Conservation (phyloP, 2,797 vertebrate genomes). For the Chrysocyon brachyurus region DNA sequence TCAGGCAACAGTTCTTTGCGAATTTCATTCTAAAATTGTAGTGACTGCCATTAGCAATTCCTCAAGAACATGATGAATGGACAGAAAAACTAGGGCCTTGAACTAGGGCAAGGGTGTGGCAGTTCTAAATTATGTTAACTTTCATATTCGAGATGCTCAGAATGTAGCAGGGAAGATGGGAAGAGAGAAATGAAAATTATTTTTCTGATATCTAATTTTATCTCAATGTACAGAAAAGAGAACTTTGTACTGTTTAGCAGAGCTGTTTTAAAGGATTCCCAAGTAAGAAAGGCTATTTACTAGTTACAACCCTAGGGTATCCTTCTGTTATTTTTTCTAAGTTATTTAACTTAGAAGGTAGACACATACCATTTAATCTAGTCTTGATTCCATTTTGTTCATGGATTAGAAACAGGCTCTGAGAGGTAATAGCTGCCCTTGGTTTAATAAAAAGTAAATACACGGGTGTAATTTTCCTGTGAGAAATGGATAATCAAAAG, state of each 20-base stretch:
- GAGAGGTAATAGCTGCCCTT: conserved; percentile 80
- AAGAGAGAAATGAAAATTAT: not conserved
- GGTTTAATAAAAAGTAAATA: conserved; percentile 77
- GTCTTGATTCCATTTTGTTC: conserved; percentile 79
- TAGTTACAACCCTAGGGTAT: conserved; percentile 31
- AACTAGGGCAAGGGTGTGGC: not conserved
- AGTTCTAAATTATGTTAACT: conserved; percentile 44
- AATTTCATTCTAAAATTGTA: conserved; percentile 55
- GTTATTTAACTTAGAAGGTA: conserved; percentile 68
- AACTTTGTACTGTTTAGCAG: not conserved
- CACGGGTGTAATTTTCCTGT: conserved; percentile 78
- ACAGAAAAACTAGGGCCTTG: conserved; percentile 42
- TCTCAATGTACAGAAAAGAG: conserved; percentile 1
- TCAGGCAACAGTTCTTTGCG: not conserved
- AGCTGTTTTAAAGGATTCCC: not conserved
- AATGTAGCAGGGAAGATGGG: conserved; percentile 6
- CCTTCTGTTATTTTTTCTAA: conserved; percentile 64
- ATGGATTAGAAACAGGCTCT: conserved; percentile 79
- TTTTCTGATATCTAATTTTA: conserved; percentile 37
- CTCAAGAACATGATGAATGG: conserved; percentile 30
- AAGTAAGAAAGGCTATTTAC: conserved; percentile 26
- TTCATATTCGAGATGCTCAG: conserved; percentile 50
- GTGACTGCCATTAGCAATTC: conserved; percentile 31
- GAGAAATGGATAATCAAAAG: conserved; percentile 79
- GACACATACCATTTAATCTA: conserved; percentile 82